Percentiles rank a stretch among this genome's conserved stretches.
Evolutionary conservation across 2,113 vertebrate genomes (phyloP).

Genomic region (Varanus komodoensis): DNA sequence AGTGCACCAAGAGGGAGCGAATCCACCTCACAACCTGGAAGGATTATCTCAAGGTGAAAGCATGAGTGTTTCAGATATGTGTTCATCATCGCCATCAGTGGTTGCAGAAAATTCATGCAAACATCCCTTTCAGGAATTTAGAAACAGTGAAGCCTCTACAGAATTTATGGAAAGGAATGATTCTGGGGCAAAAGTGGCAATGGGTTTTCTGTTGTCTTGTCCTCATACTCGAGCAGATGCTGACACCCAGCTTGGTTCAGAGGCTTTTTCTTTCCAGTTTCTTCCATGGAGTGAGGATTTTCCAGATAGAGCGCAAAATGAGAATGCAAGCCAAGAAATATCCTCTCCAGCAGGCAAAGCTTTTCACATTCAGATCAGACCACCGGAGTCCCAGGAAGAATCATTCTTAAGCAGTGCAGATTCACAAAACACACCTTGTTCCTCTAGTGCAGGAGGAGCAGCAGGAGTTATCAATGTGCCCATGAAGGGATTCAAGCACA

Average conservation of each 20-base stretch:
- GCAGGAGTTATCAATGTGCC: not conserved
- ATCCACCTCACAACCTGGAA: not conserved
- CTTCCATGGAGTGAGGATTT: not conserved
- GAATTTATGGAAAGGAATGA: not conserved
- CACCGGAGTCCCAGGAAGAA: not conserved
- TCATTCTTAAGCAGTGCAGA: constrained; percentile 1
- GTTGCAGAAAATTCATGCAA: not conserved
- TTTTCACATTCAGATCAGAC: not conserved
- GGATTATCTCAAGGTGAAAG: not conserved
- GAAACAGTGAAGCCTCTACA: not conserved
- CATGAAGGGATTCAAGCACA: not conserved
- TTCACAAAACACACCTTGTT: not conserved
- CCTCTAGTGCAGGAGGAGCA: not conserved
- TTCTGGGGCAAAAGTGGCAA: not conserved
- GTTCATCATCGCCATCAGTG: not conserved
- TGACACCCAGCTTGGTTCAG: not conserved
- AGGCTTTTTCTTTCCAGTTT: constrained; percentile 9
- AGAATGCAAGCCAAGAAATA: not conserved
- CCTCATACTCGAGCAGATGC: not conserved
- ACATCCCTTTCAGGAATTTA: not conserved
- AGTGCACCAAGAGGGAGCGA: not conserved
- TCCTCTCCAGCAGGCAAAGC: not conserved
- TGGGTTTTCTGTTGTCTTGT: too few relatives aligned
- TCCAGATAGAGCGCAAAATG: not conserved
- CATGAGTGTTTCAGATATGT: not conserved